Evolutionary conservation across 2,888 invertebrate species (phyloP).

Genomic region (Eupeodes latifasciatus): DNA sequence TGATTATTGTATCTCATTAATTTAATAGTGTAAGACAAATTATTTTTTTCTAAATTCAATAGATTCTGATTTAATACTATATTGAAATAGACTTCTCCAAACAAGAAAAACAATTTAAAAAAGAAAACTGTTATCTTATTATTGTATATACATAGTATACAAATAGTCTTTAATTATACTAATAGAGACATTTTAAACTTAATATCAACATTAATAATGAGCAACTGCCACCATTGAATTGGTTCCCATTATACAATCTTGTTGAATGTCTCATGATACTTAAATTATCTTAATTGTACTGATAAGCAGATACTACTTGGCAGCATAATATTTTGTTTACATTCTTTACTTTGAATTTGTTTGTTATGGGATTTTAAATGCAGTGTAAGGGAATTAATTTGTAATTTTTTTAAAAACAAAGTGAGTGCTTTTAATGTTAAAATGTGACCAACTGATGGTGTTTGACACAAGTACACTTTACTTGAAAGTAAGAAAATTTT

Average conservation of each 20-base stretch:
- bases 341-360: neutral
- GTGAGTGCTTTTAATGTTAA: no score
- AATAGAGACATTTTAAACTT: neutral
- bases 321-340: neutral
- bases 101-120: neutral
- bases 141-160: neutral
- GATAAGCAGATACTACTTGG: neutral
- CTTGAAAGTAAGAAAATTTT: no score
- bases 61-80: no score
- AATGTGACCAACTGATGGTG: no score
- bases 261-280: neutral
- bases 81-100: no score
- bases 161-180: neutral
- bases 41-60: neutral
- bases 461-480: no score
- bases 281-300: no score
- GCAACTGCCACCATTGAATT: neutral
- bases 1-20: no score
- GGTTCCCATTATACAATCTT: neutral
- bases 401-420: no score
- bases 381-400: no score
- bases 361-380: neutral
- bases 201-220: constrained; percentile 18
- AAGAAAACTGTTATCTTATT: neutral
- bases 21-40: no score